A percentile compares a stretch with the other conserved stretches of the same genome.
Evolutionary conservation across 2,888 invertebrate genomes (phyloP).

Genomic region (Eilema sororculum): DNA sequence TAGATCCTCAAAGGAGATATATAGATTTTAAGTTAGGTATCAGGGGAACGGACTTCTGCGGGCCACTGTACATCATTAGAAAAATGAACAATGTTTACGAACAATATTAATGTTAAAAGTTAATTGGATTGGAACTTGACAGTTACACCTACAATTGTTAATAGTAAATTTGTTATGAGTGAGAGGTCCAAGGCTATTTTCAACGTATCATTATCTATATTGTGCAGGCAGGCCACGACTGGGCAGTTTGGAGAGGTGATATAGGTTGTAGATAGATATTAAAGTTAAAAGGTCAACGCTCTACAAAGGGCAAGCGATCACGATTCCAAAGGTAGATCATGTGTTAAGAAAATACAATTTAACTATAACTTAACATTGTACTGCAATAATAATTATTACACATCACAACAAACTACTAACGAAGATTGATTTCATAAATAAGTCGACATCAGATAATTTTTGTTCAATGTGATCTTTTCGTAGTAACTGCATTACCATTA

Average conservation of each 20-base stretch:
- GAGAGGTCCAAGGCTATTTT: slow-evolving; percentile 73
- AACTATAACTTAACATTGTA: slow-evolving; percentile 40
- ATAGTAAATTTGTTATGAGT: slow-evolving; percentile 69
- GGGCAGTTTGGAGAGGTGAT: slow-evolving; percentile 71
- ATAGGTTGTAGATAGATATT: slow-evolving; percentile 67
- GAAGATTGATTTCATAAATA: too few relatives aligned
- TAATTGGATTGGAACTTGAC: slow-evolving; percentile 55
- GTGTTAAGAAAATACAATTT: slow-evolving; percentile 41
- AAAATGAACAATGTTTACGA: not conserved
- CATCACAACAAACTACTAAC: too few relatives aligned
- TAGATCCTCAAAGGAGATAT: too few relatives aligned
- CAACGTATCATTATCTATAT: slow-evolving; percentile 67
- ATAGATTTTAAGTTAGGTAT: too few relatives aligned
- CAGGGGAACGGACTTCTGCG: too few relatives aligned
- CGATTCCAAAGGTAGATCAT: slow-evolving; percentile 62
- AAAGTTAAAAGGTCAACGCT: slow-evolving; percentile 67
- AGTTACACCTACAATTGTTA: slow-evolving; percentile 61
- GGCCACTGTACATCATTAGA: not conserved
- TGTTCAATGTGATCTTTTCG: slow-evolving; percentile 44
- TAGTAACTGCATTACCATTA: slow-evolving; percentile 61
- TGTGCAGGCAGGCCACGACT: slow-evolving; percentile 63
- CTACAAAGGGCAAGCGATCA: slow-evolving; percentile 69
- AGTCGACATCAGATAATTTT: slow-evolving; percentile 24
- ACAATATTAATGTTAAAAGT: slow-evolving; percentile 35
- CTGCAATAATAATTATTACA: slow-evolving; percentile 20